phyloP scores from a whole-genome alignment of 2,888 invertebrate genomes.

The Smittia aterrima region DNA sequence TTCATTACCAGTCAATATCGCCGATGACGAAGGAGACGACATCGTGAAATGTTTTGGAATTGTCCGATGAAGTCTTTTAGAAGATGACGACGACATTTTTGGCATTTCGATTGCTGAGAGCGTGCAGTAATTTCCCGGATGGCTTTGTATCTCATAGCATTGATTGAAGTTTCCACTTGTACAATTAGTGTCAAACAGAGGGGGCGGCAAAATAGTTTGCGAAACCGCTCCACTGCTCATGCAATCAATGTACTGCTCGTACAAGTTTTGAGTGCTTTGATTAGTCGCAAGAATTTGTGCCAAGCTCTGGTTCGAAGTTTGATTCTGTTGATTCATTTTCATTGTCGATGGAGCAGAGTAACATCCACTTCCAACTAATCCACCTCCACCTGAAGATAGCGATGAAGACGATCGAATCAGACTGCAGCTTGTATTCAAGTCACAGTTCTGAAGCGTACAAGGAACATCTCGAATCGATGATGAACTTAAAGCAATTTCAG shows the following conservation, averaged over 20 bases:
- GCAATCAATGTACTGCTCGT: conserved; percentile 36
- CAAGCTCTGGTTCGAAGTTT: conserved; percentile 35
- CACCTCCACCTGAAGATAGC: conserved; percentile 12
- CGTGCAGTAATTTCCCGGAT: conserved; percentile 38
- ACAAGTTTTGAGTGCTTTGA: conserved; percentile 34
- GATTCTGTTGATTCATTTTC: conserved; percentile 40
- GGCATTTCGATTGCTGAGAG: conserved; percentile 43
- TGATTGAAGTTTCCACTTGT: conserved; percentile 29
- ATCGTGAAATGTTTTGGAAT: conserved; percentile 53
- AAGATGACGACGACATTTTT: conserved; percentile 52
- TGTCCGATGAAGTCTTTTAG: no score
- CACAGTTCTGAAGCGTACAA: conserved; percentile 38
- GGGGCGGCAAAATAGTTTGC: conserved; percentile 30
- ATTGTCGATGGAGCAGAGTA: conserved; percentile 38
- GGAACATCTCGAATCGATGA: conserved; percentile 30
- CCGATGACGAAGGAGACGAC: conserved; percentile 25
- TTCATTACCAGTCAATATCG: conserved; percentile 5
- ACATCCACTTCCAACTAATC: conserved; percentile 22
- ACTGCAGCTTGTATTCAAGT: conserved; percentile 33
- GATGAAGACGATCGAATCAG: conserved; percentile 35
- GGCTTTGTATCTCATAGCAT: conserved; percentile 34
- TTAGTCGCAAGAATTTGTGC: conserved; percentile 36
- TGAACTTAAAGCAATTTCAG: background rate
- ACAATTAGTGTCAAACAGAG: conserved; percentile 29
- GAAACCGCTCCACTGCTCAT: conserved; percentile 22